Evolutionary conservation across 2,113 vertebrate genomes (phyloP), one percentile per base, ranked within the genome.

Genomic region (Boleophthalmus pectinirostris): DNA sequence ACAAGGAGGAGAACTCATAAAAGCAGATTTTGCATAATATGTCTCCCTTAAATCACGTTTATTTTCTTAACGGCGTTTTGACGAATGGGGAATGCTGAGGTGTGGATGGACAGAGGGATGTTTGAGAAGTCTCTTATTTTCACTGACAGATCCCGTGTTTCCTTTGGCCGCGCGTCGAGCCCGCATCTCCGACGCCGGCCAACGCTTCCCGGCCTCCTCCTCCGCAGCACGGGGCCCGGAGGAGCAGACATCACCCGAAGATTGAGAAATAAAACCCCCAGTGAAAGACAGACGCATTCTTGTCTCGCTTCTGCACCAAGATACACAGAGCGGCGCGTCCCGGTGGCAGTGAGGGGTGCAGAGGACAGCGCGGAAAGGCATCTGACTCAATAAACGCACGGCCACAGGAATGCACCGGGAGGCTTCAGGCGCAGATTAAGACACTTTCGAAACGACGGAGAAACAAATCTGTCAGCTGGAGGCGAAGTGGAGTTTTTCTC

Each of bases 401-500:
- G 65, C 83, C 83, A 84, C 90, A 89, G 85, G 83, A 86, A 89
- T 89, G 84, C 81, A 72, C 77, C 1, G 9, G 23, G 81, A 45
- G 75, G 66, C 76, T 72, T 45, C 78, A 72, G 65, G 53, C 45
- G 33, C 61, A 82, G 86, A 86, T 82, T 80, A 80, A 82, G 61
- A 82, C 66, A 43, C 74, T 83, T 91, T 87, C 80, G 84, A 81
- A 81, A 87, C 83, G 74, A 85, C 74, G 90, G 74, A 85, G 90
- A 92, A 86, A 88, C 85, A 89, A 86, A 91, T 87, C 88, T 81
- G 90, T 90, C 85, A 89, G 64, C 69, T 66, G 25, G 56, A 15
- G 75, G 79, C 79, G 38, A 77, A 70, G 68, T 58, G 72, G 69
- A 84, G 92, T 78, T 86, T 88, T 72, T 81, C 88, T 88, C 75